Base-by-base conservation (phyloP, 2,113 vertebrate genomes). In the Lycaon pictus region DNA sequence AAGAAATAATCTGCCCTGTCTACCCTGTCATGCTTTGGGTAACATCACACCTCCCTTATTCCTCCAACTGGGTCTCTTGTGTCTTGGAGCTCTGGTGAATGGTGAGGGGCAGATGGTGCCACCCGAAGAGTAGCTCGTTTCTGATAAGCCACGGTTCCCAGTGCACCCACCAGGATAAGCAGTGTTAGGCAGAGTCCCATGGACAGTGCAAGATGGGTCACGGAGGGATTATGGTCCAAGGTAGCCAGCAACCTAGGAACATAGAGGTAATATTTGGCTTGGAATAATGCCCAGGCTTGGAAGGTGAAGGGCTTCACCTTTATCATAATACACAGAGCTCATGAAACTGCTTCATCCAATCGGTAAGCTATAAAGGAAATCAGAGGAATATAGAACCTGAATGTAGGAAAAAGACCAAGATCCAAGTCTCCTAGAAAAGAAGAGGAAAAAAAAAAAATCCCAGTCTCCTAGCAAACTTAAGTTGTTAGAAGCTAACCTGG, bases 91-190 rank as follows among this genome's bases (percentile, higher is more conserved):
- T 51, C 51, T 95, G 91, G 27, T 83, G 86, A 95, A 87, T 90
- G 69, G 55, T 92, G 35, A 72, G 85, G 53, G 7, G 72, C n/a
- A 85, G 88, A 92, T 86, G 97, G 97, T 83, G 27, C 67, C 35
- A 97, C 95, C 55, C 37, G 94, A 93, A 93, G 88, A 77, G 55
- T 58, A 93, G 92, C 88, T 91, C 35, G 76, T 94, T 97, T 98
- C 55, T 90, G 63, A 51, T 88, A 98, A 53, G 85, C 90, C 84
- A 88, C 0, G 15, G 29, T 89, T 95, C 94, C 97, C 71, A 96
- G 67, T 55, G 81, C 15, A 76, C 85, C 72, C 37, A 74, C 15
- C 51, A 97, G 88, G 90, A 94, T 95, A 74, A 98, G 58, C 76
- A 97, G 29, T 16, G 74, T 65, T 72, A 97, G 77, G 43, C 96